Conservation (phyloP, 2,797 vertebrate species). For the Myotis pilosus region DNA sequence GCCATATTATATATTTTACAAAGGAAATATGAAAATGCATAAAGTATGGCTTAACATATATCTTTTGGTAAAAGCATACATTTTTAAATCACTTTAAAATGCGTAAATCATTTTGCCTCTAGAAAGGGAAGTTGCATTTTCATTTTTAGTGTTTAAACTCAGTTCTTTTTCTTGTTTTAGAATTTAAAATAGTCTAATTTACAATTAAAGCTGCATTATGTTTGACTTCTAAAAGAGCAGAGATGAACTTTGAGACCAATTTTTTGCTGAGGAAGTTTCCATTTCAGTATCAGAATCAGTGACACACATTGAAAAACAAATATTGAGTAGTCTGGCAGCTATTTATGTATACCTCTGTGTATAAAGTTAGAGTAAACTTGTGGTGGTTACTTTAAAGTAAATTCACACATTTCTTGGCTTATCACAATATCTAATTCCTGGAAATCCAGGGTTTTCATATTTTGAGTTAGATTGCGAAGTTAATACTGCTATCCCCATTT, state of each 20-base stretch:
- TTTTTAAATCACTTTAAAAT: slow-evolving; percentile 63
- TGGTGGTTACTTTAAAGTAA: slow-evolving; percentile 10
- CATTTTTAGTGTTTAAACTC: slow-evolving; percentile 81
- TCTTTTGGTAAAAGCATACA: slow-evolving; percentile 58
- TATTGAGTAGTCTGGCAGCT: neutral
- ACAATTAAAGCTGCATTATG: slow-evolving; percentile 86
- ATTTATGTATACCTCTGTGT: neutral
- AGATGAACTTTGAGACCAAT: neutral
- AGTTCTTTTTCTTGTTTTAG: slow-evolving; percentile 82
- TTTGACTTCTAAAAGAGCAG: slow-evolving; percentile 70
- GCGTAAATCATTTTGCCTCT: slow-evolving; percentile 83
- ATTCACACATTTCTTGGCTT: slow-evolving; percentile 13
- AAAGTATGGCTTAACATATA: slow-evolving; percentile 65
- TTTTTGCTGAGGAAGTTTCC: neutral
- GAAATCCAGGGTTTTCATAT: slow-evolving; percentile 41
- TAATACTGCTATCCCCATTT: neutral
- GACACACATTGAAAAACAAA: neutral
- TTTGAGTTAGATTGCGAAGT: slow-evolving; percentile 41
- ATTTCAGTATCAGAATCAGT: slow-evolving; percentile 7
- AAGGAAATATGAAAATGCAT: slow-evolving; percentile 76
- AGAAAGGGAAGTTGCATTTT: slow-evolving; percentile 85
- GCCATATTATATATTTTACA: slow-evolving; percentile 71
- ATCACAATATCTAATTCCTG: neutral
- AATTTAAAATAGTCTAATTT: slow-evolving; percentile 81
- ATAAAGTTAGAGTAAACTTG: slow-evolving; percentile 17